Percentiles rank a stretch among this genome's conserved stretches.
phyloP scores from a whole-genome alignment of 2,888 invertebrate genomes.

The Cetonia aurata region DNA sequence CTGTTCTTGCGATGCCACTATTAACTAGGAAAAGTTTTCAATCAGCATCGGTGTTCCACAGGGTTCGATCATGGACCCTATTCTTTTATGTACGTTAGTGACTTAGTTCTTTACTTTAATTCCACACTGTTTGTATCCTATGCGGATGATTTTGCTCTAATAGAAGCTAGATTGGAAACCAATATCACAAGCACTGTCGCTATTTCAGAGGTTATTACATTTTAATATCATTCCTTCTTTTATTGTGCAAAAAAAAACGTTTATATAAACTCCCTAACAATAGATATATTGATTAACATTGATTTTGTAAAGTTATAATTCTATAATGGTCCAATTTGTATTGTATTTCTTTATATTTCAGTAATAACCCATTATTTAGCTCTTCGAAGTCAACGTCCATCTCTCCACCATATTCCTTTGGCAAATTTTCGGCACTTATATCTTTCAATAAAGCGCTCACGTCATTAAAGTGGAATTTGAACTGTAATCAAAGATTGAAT shows the following conservation, averaged over 20 bases:
- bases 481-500: slow-evolving; percentile 56
- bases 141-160: no score
- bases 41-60: no score
- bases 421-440: slow-evolving; percentile 67
- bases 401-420: slow-evolving; percentile 73
- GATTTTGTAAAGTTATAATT: not conserved
- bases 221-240: not conserved
- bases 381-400: slow-evolving; percentile 54
- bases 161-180: no score
- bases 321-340: slow-evolving; percentile 54
- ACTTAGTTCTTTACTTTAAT: no score
- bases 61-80: no score
- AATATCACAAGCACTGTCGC: no score
- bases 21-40: no score
- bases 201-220: no score
- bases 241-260: not conserved
- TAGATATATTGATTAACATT: not conserved
- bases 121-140: no score
- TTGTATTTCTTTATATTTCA: slow-evolving; percentile 54
- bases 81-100: no score
- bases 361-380: slow-evolving; percentile 53
- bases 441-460: slow-evolving; percentile 68
- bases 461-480: slow-evolving; percentile 70
- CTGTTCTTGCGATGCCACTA: no score
- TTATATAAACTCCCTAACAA: not conserved